Evolutionary conservation across 2,113 vertebrate genomes (phyloP), one percentile per base, ranked within the genome.

Genomic region (Syngnathus scovelli): DNA sequence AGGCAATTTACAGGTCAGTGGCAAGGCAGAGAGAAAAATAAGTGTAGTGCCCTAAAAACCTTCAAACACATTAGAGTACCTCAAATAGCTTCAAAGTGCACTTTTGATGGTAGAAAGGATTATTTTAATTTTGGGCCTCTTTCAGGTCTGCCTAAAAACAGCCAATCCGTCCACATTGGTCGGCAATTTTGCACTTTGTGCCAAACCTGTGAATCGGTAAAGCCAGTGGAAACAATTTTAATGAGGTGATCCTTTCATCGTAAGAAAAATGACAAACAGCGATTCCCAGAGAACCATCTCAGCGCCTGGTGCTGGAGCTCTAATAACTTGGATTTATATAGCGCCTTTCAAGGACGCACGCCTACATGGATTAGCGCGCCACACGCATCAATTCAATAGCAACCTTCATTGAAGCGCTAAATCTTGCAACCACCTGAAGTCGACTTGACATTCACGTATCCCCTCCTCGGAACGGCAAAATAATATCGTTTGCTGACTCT

Each of bases 371-470:
- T 62, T 62, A 43, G 39, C 12, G 39, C n/a, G 3, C n/a, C 2
- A 19, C 37, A 33, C 16, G 16, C 27, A 59, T 73, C 68, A 76
- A 78, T 80, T 13, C 36, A 37, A 59, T 55, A 54, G 7, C 68
- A 33, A 16, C 43, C 12, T 36, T 54, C 36, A 69, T 69, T 67
- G 63, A 61, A 62, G 16, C 49, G 44, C 23, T 49, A 49, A 64
- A 68, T 61, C 64, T 33, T 37, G 10, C 39, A 72, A 36, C 27
- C 5, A 37, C 12, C 27, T 58, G 13, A 58, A 67, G 44, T 70
- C 62, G 33, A 9, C 8, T 43, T 23, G 18, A 36, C n/a, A 61
- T 16, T 56, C 23, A 41, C 16, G 2, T 37, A 58, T 38, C 37
- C 10, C 55, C 16, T 36, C 55, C 15, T 58, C 2, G 18, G 12